A percentile compares a stretch with the other conserved stretches of the same genome.
Evolutionary conservation across 2,113 vertebrate genomes (phyloP).

Genomic region (Podarcis raffonei): DNA sequence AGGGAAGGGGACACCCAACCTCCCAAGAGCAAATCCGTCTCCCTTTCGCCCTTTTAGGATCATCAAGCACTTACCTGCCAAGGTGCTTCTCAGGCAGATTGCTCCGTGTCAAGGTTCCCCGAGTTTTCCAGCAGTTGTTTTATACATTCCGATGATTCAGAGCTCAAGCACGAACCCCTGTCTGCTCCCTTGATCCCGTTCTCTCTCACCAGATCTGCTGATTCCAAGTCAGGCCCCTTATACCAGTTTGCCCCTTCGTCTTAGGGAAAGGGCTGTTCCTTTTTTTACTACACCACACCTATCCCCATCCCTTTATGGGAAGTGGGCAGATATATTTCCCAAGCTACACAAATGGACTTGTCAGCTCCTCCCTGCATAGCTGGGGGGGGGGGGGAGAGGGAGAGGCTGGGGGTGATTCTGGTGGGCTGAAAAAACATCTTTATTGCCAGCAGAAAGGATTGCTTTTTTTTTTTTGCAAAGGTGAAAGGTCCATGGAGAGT

Average conservation of each 20-base stretch:
- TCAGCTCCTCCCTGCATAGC: slow-evolving; percentile 9
- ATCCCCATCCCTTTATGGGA: not conserved
- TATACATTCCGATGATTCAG: slow-evolving; percentile 63
- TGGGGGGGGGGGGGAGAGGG: not conserved
- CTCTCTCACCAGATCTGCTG: slow-evolving; percentile 26
- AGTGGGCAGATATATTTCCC: not conserved
- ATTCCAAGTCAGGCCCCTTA: not conserved
- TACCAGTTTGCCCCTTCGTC: not conserved
- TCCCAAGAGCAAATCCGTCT: not conserved
- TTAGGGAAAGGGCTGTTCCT: not conserved
- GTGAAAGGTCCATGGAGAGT: not conserved
- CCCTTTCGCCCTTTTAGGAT: not conserved
- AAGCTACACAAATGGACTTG: not conserved
- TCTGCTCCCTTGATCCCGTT: slow-evolving; percentile 35
- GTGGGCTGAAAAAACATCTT: not conserved
- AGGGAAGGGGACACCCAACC: too few species aligned
- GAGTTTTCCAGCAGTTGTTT: not conserved
- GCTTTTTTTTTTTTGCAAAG: not conserved
- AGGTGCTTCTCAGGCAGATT: not conserved
- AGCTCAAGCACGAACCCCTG: slow-evolving; percentile 29
- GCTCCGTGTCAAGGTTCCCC: not conserved
- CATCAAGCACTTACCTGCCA: slow-evolving; percentile 39
- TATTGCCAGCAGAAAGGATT: not conserved
- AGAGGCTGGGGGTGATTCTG: not conserved
- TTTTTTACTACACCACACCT: too few species aligned